These are phyloP conservation scores for Kuschelorhynchus macadamiae DNA, from an alignment of 2,888 invertebrate species.

Conservation along the genomic window DNA sequence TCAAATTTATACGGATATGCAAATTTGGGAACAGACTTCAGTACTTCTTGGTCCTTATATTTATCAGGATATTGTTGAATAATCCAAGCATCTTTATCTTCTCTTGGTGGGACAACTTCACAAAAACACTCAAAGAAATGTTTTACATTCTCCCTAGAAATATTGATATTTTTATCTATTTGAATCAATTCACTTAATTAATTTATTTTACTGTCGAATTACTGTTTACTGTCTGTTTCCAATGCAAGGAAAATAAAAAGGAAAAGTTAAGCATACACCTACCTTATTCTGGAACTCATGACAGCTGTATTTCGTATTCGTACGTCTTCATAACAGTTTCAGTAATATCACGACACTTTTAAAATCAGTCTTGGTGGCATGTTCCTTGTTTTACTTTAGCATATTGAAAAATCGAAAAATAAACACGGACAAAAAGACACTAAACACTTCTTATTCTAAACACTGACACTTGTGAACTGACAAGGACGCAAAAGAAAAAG, in stretches of 20 bases:
- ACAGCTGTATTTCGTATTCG: slow-evolving; percentile 37
- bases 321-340: slow-evolving; percentile 16
- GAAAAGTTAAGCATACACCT: slow-evolving; percentile 52
- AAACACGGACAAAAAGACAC: slow-evolving; percentile 33
- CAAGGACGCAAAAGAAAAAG: slow-evolving; percentile 23
- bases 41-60: slow-evolving; percentile 86
- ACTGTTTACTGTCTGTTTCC: slow-evolving; percentile 1
- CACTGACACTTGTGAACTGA: slow-evolving; percentile 37
- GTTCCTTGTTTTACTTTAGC: slow-evolving; percentile 33
- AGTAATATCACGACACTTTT: slow-evolving; percentile 27
- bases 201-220: no score
- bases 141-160: slow-evolving; percentile 82
- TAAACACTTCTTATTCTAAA: slow-evolving; percentile 24
- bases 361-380: slow-evolving; percentile 43
- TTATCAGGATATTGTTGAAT: slow-evolving; percentile 88
- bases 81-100: slow-evolving; percentile 78
- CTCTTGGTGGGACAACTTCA: slow-evolving; percentile 81
- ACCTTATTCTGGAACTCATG: slow-evolving; percentile 72
- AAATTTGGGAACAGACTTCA: slow-evolving; percentile 91
- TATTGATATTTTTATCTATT: slow-evolving; percentile 5
- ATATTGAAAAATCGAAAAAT: slow-evolving; percentile 34
- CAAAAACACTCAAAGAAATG: slow-evolving; percentile 87
- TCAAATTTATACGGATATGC: slow-evolving; percentile 88
- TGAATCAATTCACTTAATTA: slow-evolving; percentile 2
- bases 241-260: slow-evolving; percentile 5